phyloP scores from a whole-genome alignment of 1,140 invertebrate genomes.

The Zaprionus ornatus region DNA sequence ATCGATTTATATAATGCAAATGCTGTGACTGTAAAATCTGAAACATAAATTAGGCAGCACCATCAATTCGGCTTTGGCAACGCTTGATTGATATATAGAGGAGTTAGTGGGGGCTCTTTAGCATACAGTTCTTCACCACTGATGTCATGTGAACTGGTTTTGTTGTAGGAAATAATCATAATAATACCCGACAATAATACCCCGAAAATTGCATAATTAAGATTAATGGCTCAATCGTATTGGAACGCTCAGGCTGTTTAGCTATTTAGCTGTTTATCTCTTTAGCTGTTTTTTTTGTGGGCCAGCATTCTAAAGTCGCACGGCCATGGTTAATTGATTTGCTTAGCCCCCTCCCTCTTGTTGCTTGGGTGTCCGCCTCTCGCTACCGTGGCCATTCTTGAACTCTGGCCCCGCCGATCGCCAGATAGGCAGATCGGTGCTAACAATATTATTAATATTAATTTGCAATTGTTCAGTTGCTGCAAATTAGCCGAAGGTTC shows the following conservation, averaged over 20 bases:
- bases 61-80: slow-evolving; percentile 43
- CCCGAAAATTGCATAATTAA: slow-evolving; percentile 37
- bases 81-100: slow-evolving; percentile 55
- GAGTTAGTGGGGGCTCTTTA: slow-evolving; percentile 1
- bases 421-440: slow-evolving; percentile 7
- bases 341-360: slow-evolving; percentile 3
- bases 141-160: slow-evolving; percentile 61
- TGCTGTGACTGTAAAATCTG: slow-evolving; percentile 47
- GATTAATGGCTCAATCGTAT: slow-evolving; percentile 35
- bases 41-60: slow-evolving; percentile 56
- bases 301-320: slow-evolving; percentile 32
- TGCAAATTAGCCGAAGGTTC: slow-evolving; percentile 64
- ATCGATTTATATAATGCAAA: slow-evolving; percentile 37
- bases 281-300: neutral
- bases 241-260: neutral
- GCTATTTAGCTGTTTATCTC: slow-evolving; percentile 13
- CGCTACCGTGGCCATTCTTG: slow-evolving; percentile 57
- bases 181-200: slow-evolving; percentile 1
- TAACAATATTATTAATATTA: slow-evolving; percentile 56
- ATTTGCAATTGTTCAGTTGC: slow-evolving; percentile 70
- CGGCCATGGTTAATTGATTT: slow-evolving; percentile 43
- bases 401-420: slow-evolving; percentile 45
- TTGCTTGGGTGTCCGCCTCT: slow-evolving; percentile 24
- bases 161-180: slow-evolving; percentile 38
- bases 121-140: slow-evolving; percentile 5